Base-by-base conservation (phyloP, 2,113 vertebrate genomes). In the Zosterops lateralis region DNA sequence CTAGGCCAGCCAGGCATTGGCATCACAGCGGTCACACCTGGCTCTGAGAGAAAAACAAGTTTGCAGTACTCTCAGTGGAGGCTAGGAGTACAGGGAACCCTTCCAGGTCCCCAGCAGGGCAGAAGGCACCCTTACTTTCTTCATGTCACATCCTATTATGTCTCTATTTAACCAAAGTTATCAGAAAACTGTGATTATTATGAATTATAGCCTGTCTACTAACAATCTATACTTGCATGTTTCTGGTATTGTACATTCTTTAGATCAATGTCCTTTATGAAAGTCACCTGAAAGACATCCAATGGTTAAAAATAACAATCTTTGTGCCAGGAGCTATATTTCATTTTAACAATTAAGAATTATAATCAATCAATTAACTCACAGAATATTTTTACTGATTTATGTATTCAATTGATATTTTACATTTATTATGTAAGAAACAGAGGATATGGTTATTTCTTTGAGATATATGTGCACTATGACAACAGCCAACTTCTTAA, bases 301-400 rank as follows among this genome's bases (percentile, higher is more conserved):
- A 44, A 0, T 20, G 3, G 8, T 65, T 65, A 57, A 76, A 75
- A 86, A 26, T 8, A 68, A n/a, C 1, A 47, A 1, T 9, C 8
- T 56, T 87, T 58, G 14, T 29, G 12, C 6, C 36, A 66, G 34
- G 22, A 32, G 11, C 9, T 29, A 24, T 20, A 80, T 32, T 66
- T 81, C 2, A 64, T 58, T 74, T 91, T n/a, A 71, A 51, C 7
- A 26, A 13, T 36, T 71, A 21, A 51, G 22, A 92, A 60, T 48
- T 10, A 40, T 25, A 58, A 66, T 34, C 42, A 48, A 42, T 31
- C 38, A 80, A 47, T 56, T 73, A 68, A 73, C 40, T 17, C 36
- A 68, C 28, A n/a, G 4, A 22, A 3, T 40, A 28, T 31, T 50
- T 65, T 47, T 47, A 53, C 12, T 36, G 4, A 6, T 24, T 84